Base-by-base conservation (phyloP, 2,113 vertebrate species). In the Andinoacara biseriatus region DNA sequence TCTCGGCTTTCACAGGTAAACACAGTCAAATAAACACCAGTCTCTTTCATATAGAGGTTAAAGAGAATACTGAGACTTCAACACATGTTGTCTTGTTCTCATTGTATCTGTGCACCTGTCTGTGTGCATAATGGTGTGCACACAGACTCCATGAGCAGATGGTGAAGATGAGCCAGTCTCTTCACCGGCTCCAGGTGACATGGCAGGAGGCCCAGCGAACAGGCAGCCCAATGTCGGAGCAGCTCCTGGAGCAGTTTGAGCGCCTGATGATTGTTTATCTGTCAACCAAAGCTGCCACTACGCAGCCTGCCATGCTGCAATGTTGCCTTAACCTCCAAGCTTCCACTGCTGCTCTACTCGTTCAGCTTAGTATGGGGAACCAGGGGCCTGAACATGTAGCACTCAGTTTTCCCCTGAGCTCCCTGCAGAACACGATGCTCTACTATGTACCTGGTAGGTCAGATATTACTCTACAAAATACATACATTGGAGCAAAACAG, bases 131-230 rank as follows among this genome's bases (percentile, higher is more conserved):
- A 57, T 62, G 38, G 38, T 89, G 46, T 35, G 8, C 60, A 20
- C 13, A 31, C 86, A 99, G 98, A 95, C 95, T 99, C 89, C 98
- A 99, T 0, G 98, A 99, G 91, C 98, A 99, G 95, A 99, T 99
- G 97, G 97, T 99, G 75, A 99, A 99, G 95, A 97, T 99, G 95
- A 99, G 99, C 96, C 98, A 99, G 94, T 97, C 97, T 78, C 96
- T 99, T 81, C 98, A 99, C 91, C 97, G 97, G 93, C 96, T 99
- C 78, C 98, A 99, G 94, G 96, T 97, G 49, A 96, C 98, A 0
- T 99, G 97, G 97, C 96, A 98, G 63, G 98, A 99, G 46, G 98
- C 98, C 74, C 98, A 99, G 94, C 97, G 97, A 11, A 95, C 95
- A 58, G 96, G 97, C 75, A 98, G 93, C 87, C 96, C 97, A 0